phyloP scores from a whole-genome alignment of 2,888 invertebrate genomes.

The Dryadula phaetusa region DNA sequence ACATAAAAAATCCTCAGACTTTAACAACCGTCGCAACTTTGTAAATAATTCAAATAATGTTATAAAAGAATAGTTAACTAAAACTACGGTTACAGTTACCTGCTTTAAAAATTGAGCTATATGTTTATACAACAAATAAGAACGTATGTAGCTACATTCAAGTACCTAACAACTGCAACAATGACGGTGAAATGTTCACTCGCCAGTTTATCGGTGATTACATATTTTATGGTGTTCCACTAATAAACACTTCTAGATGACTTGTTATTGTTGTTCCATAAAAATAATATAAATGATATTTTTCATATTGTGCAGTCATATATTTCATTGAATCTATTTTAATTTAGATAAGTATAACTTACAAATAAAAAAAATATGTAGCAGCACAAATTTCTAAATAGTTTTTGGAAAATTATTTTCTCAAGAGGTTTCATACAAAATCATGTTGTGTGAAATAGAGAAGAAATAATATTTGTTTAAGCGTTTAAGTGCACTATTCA shows the following conservation, averaged over 20 bases:
- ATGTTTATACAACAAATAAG: not conserved
- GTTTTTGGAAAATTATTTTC: too few relatives aligned
- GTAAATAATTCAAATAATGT: too few relatives aligned
- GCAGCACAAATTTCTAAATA: too few relatives aligned
- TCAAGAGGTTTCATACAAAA: too few relatives aligned
- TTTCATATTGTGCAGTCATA: not conserved
- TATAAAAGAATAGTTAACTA: too few relatives aligned
- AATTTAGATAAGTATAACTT: not conserved
- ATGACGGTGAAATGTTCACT: slow-evolving; percentile 13
- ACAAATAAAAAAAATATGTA: too few relatives aligned
- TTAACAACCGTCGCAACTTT: too few relatives aligned
- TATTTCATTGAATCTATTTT: not conserved
- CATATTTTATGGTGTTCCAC: slow-evolving; percentile 18
- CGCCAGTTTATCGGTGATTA: slow-evolving; percentile 14
- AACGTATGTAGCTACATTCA: not conserved
- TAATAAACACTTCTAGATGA: slow-evolving; percentile 13
- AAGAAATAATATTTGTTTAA: not conserved
- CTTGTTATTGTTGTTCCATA: not conserved
- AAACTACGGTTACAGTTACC: too few relatives aligned
- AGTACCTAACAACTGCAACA: not conserved
- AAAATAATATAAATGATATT: not conserved
- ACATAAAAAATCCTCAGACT: too few relatives aligned
- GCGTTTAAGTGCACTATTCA: not conserved
- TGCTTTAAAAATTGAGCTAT: too few relatives aligned
- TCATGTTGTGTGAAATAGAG: too few relatives aligned